phyloP scores from a whole-genome alignment of 2,113 vertebrate species.

The Pardalotus punctatus region DNA sequence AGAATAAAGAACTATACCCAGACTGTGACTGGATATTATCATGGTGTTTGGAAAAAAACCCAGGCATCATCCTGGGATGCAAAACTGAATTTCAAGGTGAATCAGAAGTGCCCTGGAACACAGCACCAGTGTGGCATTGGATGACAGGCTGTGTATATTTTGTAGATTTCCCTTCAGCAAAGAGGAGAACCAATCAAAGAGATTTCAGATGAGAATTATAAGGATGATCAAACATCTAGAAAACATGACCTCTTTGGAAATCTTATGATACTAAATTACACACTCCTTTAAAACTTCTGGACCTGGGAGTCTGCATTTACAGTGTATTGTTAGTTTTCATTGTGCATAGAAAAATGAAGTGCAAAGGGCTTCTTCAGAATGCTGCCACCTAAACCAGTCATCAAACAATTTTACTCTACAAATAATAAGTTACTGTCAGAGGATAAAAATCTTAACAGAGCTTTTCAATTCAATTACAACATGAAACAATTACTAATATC shows the following conservation, averaged over 20 bases:
- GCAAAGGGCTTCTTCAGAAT: not conserved
- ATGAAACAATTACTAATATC: slow-evolving; percentile 9
- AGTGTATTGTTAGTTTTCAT: not conserved
- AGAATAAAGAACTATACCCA: not conserved
- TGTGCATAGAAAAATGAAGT: not conserved
- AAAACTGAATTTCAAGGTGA: not conserved
- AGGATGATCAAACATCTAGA: not conserved
- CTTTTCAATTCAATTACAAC: slow-evolving; percentile 64
- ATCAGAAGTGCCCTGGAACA: not conserved
- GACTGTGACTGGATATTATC: not conserved
- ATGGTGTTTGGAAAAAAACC: not conserved
- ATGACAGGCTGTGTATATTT: not conserved
- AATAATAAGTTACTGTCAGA: slow-evolving; percentile 18
- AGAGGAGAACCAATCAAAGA: not conserved
- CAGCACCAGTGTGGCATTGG: not conserved
- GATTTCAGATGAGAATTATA: not conserved
- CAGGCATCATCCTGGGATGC: not conserved
- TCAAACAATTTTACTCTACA: not conserved
- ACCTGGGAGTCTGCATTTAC: not conserved
- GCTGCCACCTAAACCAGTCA: not conserved
- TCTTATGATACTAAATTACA: not conserved
- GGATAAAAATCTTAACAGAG: slow-evolving; percentile 46
- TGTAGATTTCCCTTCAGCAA: not conserved
- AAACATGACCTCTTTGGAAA: not conserved
- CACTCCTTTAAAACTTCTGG: not conserved